Percentiles rank a stretch among this genome's conserved stretches.
Evolutionary conservation across 2,113 vertebrate genomes (phyloP).

Genomic region (Agelaius phoeniceus): DNA sequence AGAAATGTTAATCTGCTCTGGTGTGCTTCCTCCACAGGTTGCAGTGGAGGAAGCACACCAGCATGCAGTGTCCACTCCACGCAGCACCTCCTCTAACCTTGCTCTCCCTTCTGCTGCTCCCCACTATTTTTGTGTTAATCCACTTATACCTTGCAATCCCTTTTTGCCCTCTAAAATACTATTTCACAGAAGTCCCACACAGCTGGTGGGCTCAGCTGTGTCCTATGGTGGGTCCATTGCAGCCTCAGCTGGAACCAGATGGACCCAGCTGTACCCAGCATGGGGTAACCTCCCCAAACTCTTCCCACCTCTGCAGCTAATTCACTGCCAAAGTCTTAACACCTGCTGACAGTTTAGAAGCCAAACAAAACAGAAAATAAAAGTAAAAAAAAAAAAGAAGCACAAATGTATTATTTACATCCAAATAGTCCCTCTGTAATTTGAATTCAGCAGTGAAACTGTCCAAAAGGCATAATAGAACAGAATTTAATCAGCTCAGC

Average conservation of each 20-base stretch:
- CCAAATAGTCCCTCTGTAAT: background rate
- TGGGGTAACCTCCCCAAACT: background rate
- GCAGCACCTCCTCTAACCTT: background rate
- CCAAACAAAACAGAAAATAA: background rate
- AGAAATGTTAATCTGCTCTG: background rate
- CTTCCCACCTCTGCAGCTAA: background rate
- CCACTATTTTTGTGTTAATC: background rate
- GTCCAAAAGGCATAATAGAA: background rate
- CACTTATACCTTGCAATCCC: background rate
- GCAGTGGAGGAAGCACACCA: background rate
- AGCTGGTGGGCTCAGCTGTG: background rate
- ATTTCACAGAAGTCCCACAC: background rate
- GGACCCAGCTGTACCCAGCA: background rate
- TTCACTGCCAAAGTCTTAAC: background rate
- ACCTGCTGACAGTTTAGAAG: background rate
- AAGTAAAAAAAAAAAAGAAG: rapidly evolving
- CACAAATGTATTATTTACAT: background rate
- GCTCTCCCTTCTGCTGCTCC: background rate
- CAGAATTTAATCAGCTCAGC: background rate
- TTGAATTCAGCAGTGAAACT: background rate
- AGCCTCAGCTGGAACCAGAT: background rate
- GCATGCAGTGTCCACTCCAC: background rate
- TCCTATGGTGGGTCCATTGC: background rate
- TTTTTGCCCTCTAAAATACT: background rate
- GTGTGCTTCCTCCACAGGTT: background rate